Conservation (phyloP, 2,888 invertebrate species). For the Tiliacea aurago region DNA sequence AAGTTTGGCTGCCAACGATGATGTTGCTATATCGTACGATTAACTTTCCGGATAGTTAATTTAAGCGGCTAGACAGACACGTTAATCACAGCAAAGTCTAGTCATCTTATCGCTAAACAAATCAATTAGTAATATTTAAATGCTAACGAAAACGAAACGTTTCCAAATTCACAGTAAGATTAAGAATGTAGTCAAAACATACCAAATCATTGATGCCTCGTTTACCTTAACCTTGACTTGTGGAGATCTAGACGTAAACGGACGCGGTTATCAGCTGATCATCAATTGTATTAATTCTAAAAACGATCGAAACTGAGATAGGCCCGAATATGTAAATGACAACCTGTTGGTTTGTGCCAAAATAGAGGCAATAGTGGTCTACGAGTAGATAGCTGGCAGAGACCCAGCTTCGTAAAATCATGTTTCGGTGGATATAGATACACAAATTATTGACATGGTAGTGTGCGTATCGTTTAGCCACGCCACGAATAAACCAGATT, state of each 20-base stretch:
- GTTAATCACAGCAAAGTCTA: not conserved
- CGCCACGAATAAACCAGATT: not conserved
- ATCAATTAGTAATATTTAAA: conserved; percentile 12
- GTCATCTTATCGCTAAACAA: conserved; percentile 7
- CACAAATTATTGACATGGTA: not conserved
- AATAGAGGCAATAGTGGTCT: not conserved
- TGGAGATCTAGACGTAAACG: conserved; percentile 11
- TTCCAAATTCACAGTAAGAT: not conserved
- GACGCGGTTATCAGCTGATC: conserved; percentile 32
- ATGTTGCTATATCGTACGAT: not conserved
- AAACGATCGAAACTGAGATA: conserved; percentile 37
- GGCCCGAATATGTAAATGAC: conserved; percentile 28
- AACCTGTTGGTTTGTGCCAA: conserved; percentile 32
- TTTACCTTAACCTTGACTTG: conserved; percentile 33
- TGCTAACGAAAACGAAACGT: conserved; percentile 22
- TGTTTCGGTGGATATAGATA: not conserved
- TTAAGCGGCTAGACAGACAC: not conserved
- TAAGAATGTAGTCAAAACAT: conserved; percentile 28
- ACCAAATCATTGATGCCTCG: not conserved
- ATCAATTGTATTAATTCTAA: conserved; percentile 23
- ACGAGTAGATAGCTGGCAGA: conserved; percentile 16
- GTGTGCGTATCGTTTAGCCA: not conserved
- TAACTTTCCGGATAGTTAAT: not conserved
- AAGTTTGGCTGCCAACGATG: not conserved
- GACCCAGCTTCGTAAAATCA: not conserved